These are phyloP conservation scores for Momotus momota DNA, from an alignment of 2,797 vertebrate genomes.

Conservation along the genomic window DNA sequence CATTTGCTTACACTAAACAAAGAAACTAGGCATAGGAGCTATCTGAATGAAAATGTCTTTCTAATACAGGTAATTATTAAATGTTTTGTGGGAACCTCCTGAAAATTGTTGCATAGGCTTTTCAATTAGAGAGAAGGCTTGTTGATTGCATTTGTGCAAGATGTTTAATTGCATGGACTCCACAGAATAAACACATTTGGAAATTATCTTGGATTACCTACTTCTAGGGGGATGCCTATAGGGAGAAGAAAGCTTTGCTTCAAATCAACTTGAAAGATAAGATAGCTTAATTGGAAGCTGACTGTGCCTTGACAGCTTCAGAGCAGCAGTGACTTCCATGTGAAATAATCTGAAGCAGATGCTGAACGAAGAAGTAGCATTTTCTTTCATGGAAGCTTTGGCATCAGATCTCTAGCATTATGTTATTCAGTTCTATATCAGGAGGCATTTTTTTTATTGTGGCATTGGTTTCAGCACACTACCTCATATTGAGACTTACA, in stretches of 20 bases:
- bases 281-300: constrained; percentile 53
- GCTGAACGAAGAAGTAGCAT: constrained; percentile 57
- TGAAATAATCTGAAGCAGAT: constrained; percentile 63
- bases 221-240: background rate
- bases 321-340: constrained; percentile 58
- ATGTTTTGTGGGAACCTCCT: constrained; percentile 9
- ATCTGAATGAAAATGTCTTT: constrained; percentile 40
- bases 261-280: constrained; percentile 28
- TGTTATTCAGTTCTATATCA: constrained; percentile 27
- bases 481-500: background rate
- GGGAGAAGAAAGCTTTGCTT: constrained; percentile 41
- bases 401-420: constrained; percentile 28
- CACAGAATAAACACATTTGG: background rate
- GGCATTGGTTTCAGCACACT: background rate
- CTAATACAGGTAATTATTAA: constrained; percentile 37
- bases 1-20: background rate
- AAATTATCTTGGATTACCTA: constrained; percentile 24
- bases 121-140: constrained; percentile 1
- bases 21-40: background rate
- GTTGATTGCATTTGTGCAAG: background rate
- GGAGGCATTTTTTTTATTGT: background rate
- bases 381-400: constrained; percentile 49
- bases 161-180: constrained; percentile 27
- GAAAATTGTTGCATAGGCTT: constrained; percentile 41
- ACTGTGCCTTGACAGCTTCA: constrained; percentile 45